These are phyloP conservation scores for Diloba caeruleocephala DNA, from an alignment of 2,888 invertebrate genomes.

Conservation along the genomic window DNA sequence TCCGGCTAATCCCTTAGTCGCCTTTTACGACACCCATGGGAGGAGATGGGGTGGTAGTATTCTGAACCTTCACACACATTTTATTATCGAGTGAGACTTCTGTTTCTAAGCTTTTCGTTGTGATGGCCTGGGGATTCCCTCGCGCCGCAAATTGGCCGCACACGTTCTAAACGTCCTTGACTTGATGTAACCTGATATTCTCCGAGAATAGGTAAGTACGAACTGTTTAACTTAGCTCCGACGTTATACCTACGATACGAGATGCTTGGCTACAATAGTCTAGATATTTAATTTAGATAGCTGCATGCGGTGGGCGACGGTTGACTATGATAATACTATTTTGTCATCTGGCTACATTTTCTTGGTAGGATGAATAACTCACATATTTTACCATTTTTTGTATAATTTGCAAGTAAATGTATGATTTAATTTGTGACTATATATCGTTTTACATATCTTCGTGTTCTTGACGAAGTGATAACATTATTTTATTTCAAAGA, in stretches of 20 bases:
- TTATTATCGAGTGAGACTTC: slow-evolving; percentile 30
- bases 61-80: too few relatives aligned
- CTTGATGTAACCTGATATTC: slow-evolving; percentile 38
- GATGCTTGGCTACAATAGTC: background rate
- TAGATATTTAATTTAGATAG: slow-evolving; percentile 2
- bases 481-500: too few relatives aligned
- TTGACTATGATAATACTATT: slow-evolving; percentile 7
- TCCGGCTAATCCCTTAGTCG: too few relatives aligned
- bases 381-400: slow-evolving; percentile 41
- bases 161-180: slow-evolving; percentile 39
- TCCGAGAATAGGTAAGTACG: slow-evolving; percentile 4
- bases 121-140: slow-evolving; percentile 39
- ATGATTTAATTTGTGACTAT: slow-evolving; percentile 25
- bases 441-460: slow-evolving; percentile 9
- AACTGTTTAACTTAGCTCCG: slow-evolving; percentile 29
- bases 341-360: slow-evolving; percentile 27
- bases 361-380: slow-evolving; percentile 42
- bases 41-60: too few relatives aligned
- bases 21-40: too few relatives aligned
- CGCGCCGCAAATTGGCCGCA: slow-evolving; percentile 41
- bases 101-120: background rate
- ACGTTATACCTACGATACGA: slow-evolving; percentile 2
- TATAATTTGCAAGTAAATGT: slow-evolving; percentile 46
- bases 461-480: slow-evolving; percentile 19
- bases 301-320: slow-evolving; percentile 1